These are phyloP conservation scores for Mystacornis crossleyi DNA, from an alignment of 2,113 vertebrate genomes.

Conservation along the genomic window DNA sequence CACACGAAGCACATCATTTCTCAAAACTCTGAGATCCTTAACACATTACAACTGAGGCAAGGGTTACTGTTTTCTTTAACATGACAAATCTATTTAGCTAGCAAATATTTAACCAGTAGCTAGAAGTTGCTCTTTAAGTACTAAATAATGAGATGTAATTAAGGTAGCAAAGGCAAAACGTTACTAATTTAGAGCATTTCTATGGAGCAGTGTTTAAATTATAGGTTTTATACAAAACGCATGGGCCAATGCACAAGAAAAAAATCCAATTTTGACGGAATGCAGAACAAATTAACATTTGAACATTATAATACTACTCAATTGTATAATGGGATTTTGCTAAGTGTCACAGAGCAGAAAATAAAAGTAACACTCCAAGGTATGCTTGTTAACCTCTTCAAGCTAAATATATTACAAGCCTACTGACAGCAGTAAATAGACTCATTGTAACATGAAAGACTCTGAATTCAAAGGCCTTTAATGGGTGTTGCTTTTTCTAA, in stretches of 20 bases:
- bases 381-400: slow-evolving; percentile 65
- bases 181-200: slow-evolving; percentile 63
- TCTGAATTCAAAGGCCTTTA: slow-evolving; percentile 34
- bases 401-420: slow-evolving; percentile 11
- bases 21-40: slow-evolving; percentile 7
- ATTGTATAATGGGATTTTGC: slow-evolving; percentile 66
- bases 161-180: slow-evolving; percentile 70
- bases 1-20: neutral
- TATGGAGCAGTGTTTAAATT: slow-evolving; percentile 68
- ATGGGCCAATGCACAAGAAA: slow-evolving; percentile 49
- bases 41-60: slow-evolving; percentile 36
- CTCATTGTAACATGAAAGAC: slow-evolving; percentile 58
- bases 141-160: slow-evolving; percentile 63
- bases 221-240: slow-evolving; percentile 72
- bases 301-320: slow-evolving; percentile 68
- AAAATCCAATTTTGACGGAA: slow-evolving; percentile 74
- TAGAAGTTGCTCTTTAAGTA: slow-evolving; percentile 53
- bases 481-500: slow-evolving; percentile 19
- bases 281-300: slow-evolving; percentile 81
- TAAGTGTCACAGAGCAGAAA: slow-evolving; percentile 65
- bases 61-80: slow-evolving; percentile 44
- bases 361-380: slow-evolving; percentile 67
- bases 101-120: slow-evolving; percentile 64
- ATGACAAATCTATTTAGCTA: slow-evolving; percentile 63
- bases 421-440: slow-evolving; percentile 54